Evolutionary conservation across 1,140 invertebrate genomes (phyloP), one percentile per base, ranked within the genome.

Genomic region (Physella acuta): DNA sequence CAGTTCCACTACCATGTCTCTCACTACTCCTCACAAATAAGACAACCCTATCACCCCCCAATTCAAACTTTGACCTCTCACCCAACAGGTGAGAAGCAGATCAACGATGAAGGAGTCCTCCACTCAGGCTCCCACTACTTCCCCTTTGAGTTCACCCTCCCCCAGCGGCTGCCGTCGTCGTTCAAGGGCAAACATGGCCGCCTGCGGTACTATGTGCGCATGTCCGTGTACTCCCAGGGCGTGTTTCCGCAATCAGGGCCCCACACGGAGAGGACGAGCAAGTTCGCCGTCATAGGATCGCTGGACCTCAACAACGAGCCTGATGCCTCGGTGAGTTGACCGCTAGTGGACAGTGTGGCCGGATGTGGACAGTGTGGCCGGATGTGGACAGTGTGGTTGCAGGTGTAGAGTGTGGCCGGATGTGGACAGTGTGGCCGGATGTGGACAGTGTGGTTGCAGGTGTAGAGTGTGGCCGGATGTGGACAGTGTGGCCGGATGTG

Each of bases 151-250:
- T 82, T 82, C 70, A 76, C 74, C 11, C 72, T 82, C 59, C 80
- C 80, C 52, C 67, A 68, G 28, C 76, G 77, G 70, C 74, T 80
- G 44, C 80, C 80, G 33, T 80, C 79, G 34, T 82, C 80, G 34
- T 82, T 82, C 71, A 82, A 80, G 72, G 79, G 80, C 66, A 80
- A 80, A 74, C 80, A 82, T 76, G 80, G 80, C 33, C 73, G 80
- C 30, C 71, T 82, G 58, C 75, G 80, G n/a, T 82, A 82, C 70
- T 82, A 75, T 74, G 79, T 76, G 1, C 75, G 78, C 20, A 77
- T 82, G 76, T 80, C 79, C 8, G 79, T 82, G 4, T 80, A 77
- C 70, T 79, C 79, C 14, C 75, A 77, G 14, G 76, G 77, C 39
- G 49, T 81, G 34, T 79, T 75, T 63, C 75, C 76, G 14, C 74